Evolutionary conservation across 2,888 invertebrate genomes (phyloP).

Genomic region (Drosophila stalkeri): DNA sequence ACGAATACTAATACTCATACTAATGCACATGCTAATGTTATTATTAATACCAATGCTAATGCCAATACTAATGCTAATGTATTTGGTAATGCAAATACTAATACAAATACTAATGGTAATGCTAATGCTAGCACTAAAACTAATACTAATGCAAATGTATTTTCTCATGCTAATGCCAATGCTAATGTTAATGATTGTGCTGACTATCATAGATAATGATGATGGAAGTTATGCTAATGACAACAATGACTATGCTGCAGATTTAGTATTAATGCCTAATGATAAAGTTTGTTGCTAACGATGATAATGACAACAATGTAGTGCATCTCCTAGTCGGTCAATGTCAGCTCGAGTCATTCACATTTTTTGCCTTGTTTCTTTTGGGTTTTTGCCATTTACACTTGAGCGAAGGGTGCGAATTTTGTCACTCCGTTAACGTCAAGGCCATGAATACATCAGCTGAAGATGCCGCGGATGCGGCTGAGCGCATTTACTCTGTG

Average conservation of each 20-base stretch:
- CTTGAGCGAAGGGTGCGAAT: conserved; percentile 77
- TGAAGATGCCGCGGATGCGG: conserved; percentile 49
- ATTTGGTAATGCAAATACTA: background rate
- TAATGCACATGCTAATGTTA: too few species aligned
- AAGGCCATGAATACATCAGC: conserved; percentile 78
- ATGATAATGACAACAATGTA: background rate
- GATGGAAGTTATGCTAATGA: background rate
- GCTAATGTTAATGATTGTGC: background rate
- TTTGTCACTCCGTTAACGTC: conserved; percentile 81
- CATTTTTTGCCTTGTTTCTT: conserved; percentile 25
- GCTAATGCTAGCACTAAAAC: background rate
- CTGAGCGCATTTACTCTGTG: conserved; percentile 3
- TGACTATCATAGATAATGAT: too few species aligned
- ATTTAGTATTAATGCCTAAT: background rate
- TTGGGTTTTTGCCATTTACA: conserved; percentile 51
- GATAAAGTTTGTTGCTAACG: background rate
- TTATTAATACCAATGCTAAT: background rate
- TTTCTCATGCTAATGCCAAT: background rate
- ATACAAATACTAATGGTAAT: background rate
- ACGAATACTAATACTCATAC: too few species aligned
- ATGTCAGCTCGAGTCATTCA: background rate
- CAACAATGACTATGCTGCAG: background rate
- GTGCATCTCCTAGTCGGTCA: conserved; percentile 1
- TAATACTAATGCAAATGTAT: background rate
- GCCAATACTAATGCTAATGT: background rate